A percentile compares a stretch with the other conserved stretches of the same genome.
Evolutionary conservation across 2,888 invertebrate species (phyloP).

Genomic region (Coleophora deauratella): DNA sequence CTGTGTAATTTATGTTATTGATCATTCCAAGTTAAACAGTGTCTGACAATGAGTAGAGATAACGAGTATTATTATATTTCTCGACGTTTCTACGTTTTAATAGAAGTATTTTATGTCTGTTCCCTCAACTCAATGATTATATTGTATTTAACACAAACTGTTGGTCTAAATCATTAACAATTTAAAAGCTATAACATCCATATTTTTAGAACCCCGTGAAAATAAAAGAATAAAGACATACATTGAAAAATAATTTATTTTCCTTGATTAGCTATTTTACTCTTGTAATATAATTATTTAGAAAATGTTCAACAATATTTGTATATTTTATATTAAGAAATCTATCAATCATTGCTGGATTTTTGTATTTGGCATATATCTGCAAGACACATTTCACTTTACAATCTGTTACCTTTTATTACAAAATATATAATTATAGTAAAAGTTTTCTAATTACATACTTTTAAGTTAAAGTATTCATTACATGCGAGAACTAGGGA

Average conservation of each 20-base stretch:
- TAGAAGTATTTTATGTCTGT: too few species aligned
- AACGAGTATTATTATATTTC: too few species aligned
- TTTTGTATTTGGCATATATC: conserved; percentile 71
- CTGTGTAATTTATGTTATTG: too few species aligned
- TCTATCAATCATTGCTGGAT: conserved; percentile 65
- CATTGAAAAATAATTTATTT: conserved; percentile 73
- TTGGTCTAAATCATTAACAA: too few species aligned
- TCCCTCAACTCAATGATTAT: too few species aligned
- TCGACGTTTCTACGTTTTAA: too few species aligned
- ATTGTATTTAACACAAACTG: too few species aligned
- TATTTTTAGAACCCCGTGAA: too few species aligned
- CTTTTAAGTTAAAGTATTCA: conserved; percentile 4
- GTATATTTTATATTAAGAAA: conserved; percentile 70
- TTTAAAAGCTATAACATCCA: too few species aligned
- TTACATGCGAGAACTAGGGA: conserved; percentile 3
- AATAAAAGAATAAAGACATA: conserved; percentile 48
- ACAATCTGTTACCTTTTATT: conserved; percentile 39
- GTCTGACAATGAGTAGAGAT: too few species aligned
- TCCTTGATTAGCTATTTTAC: conserved; percentile 65
- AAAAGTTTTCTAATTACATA: background rate
- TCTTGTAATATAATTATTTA: conserved; percentile 61
- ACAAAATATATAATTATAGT: conserved; percentile 37
- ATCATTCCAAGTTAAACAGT: too few species aligned
- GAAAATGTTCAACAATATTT: conserved; percentile 72
- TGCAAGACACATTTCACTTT: conserved; percentile 50